These are phyloP conservation scores for Hylaeus volcanicus DNA, from an alignment of 1,140 invertebrate genomes.

Conservation along the genomic window DNA sequence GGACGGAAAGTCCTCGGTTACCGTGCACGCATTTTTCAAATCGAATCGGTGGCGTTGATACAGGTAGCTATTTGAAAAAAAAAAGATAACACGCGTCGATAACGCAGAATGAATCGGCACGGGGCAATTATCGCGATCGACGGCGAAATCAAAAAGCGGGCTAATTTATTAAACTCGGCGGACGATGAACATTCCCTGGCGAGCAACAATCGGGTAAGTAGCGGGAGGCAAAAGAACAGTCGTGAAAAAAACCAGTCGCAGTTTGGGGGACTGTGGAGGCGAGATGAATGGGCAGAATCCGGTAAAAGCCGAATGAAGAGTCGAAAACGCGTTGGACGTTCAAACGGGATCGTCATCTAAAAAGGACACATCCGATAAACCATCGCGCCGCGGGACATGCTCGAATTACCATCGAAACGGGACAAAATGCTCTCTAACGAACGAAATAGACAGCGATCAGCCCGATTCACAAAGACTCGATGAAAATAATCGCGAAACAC, in stretches of 20 bases:
- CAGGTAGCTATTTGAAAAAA: no score
- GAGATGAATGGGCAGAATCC: slow-evolving; percentile 19
- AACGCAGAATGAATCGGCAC: neutral
- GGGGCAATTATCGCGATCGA: neutral
- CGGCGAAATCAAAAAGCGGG: neutral
- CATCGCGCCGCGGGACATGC: slow-evolving; percentile 32
- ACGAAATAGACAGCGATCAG: slow-evolving; percentile 28
- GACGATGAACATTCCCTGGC: neutral
- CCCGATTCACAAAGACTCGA: neutral
- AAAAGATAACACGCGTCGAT: neutral
- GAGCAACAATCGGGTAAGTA: neutral
- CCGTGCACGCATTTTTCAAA: no score
- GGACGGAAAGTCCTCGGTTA: no score
- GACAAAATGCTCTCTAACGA: slow-evolving; percentile 49
- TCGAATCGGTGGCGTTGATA: no score
- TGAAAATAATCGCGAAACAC: slow-evolving; percentile 22
- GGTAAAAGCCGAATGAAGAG: slow-evolving; percentile 45
- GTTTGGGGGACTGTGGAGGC: neutral
- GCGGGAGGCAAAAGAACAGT: slow-evolving; percentile 25
- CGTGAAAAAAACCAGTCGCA: neutral
- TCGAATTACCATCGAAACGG: slow-evolving; percentile 49
- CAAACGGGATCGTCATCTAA: slow-evolving; percentile 48
- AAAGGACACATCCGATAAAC: slow-evolving; percentile 49
- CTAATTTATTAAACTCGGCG: slow-evolving; percentile 27
- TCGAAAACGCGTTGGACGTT: slow-evolving; percentile 40